A percentile compares a stretch with the other conserved stretches of the same genome.
These are phyloP conservation scores for Phymastichus coffea DNA, from an alignment of 1,140 invertebrate species.

Conservation along the genomic window DNA sequence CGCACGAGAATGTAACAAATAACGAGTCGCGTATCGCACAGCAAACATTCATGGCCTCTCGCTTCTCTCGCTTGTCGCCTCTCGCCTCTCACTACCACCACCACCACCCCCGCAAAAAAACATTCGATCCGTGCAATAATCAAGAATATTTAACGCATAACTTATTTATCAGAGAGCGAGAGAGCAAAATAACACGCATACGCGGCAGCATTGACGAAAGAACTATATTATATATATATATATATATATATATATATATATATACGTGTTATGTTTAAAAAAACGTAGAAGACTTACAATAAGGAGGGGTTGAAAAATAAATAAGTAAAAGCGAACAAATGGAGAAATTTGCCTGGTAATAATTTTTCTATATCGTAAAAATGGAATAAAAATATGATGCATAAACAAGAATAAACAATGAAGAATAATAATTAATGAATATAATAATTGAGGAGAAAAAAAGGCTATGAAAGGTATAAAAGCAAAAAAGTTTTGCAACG, in stretches of 20 bases:
- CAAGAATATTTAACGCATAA: constrained; percentile 18
- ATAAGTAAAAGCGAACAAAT: neutral
- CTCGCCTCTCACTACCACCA: neutral
- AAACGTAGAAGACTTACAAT: constrained; percentile 2
- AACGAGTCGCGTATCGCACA: constrained; percentile 3
- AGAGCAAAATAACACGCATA: neutral
- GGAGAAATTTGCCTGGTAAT: constrained; percentile 8
- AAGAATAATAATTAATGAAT: no score
- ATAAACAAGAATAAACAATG: no score
- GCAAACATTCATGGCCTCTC: no score
- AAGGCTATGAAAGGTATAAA: constrained; percentile 7
- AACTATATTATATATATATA: neutral
- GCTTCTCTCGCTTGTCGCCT: neutral
- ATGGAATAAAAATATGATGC: constrained; percentile 13
- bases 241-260: constrained; percentile 4
- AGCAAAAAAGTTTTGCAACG: constrained; percentile 22
- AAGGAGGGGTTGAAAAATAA: neutral
- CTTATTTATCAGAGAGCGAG: constrained; percentile 11
- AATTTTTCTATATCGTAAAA: constrained; percentile 23
- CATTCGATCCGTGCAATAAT: constrained; percentile 13
- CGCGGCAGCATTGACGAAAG: no score
- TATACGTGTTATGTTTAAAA: constrained; percentile 11
- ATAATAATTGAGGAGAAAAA: no score
- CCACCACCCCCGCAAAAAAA: no score
- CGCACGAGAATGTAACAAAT: neutral